Conservation (phyloP, 2,113 vertebrate species). For the Leptodactylus fuscus region DNA sequence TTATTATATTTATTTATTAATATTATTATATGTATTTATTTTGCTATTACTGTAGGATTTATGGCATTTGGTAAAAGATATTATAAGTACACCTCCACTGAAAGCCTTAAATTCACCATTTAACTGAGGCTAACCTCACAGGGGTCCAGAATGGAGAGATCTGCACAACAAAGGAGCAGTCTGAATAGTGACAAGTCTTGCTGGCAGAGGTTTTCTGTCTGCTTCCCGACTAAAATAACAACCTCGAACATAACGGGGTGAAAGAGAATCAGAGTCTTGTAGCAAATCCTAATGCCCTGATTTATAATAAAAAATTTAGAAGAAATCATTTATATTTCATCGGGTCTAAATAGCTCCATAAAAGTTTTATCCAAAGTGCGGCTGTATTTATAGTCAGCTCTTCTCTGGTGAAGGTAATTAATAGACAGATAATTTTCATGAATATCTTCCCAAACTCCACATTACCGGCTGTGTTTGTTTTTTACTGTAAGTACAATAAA, state of each 20-base stretch:
- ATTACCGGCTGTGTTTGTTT: not conserved
- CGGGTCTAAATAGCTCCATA: conserved; percentile 85
- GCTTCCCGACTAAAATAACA: conserved; percentile 46
- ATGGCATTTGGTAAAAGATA: not conserved
- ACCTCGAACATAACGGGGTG: conserved; percentile 52
- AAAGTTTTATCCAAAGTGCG: conserved; percentile 85
- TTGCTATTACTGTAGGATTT: no score
- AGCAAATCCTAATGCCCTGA: conserved; percentile 74
- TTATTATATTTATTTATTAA: no score
- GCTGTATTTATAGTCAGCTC: conserved; percentile 76
- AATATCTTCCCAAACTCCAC: conserved; percentile 62
- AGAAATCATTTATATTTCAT: conserved; percentile 90
- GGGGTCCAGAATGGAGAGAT: not conserved
- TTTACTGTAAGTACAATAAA: conserved; percentile 53
- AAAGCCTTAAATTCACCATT: not conserved
- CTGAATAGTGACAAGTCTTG: not conserved
- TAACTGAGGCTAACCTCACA: not conserved
- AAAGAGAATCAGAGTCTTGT: conserved; percentile 63
- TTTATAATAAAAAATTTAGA: conserved; percentile 89
- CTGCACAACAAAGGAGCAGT: not conserved
- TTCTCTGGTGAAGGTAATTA: conserved; percentile 79
- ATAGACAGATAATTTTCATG: conserved; percentile 78
- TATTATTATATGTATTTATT: no score
- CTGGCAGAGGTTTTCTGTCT: not conserved
- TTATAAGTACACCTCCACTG: not conserved